Evolutionary conservation across 2,888 invertebrate species (phyloP).

Genomic region (Brachycybe producta): DNA sequence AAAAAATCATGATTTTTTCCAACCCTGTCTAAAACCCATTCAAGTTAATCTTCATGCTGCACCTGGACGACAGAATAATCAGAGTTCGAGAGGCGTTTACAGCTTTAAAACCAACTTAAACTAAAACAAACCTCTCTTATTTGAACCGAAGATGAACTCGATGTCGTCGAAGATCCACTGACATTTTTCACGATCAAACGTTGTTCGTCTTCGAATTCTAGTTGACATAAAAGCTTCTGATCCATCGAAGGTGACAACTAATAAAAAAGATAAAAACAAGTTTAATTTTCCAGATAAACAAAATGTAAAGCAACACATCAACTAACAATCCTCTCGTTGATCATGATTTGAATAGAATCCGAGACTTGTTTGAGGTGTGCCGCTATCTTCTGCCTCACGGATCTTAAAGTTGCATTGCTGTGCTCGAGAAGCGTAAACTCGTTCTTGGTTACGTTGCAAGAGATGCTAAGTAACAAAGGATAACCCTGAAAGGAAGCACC

Average conservation of each 20-base stretch:
- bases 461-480: slow-evolving; percentile 33
- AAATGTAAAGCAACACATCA: too few relatives aligned
- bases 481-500: slow-evolving; percentile 38
- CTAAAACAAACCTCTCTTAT: slow-evolving; percentile 22
- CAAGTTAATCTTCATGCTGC: too few relatives aligned
- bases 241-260: slow-evolving; percentile 32
- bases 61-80: too few relatives aligned
- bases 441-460: slow-evolving; percentile 33
- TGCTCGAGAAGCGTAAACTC: slow-evolving; percentile 34
- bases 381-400: slow-evolving; percentile 33
- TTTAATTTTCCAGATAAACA: slow-evolving; percentile 8
- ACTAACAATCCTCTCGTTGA: slow-evolving; percentile 32
- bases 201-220: slow-evolving; percentile 33
- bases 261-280: slow-evolving; percentile 12
- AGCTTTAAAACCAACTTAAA: too few relatives aligned
- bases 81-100: too few relatives aligned
- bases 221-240: slow-evolving; percentile 34
- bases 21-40: too few relatives aligned
- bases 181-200: slow-evolving; percentile 23
- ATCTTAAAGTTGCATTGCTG: slow-evolving; percentile 35
- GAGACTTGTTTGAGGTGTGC: slow-evolving; percentile 28
- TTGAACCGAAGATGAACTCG: slow-evolving; percentile 17
- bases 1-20: too few relatives aligned
- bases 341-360: slow-evolving; percentile 33
- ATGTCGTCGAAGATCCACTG: slow-evolving; percentile 16